phyloP scores from a whole-genome alignment of 2,888 invertebrate species.

The Drosophila kokeensis region DNA sequence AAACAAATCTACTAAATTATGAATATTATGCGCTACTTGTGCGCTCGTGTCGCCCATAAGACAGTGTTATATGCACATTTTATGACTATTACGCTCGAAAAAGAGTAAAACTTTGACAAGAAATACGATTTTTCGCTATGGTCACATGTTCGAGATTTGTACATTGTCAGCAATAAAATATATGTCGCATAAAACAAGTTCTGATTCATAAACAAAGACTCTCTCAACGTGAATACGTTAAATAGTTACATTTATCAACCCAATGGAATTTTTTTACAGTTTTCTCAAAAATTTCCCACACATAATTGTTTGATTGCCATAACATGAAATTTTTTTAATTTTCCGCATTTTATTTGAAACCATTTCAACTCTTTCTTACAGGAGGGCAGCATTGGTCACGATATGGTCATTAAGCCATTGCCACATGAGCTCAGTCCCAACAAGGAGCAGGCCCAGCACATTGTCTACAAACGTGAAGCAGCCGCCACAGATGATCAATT shows the following conservation, averaged over 20 bases:
- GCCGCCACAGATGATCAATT: conserved; percentile 87
- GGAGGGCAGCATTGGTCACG: conserved; percentile 97
- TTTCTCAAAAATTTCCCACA: not conserved
- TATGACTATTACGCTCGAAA: not conserved
- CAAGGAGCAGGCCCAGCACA: conserved; percentile 88
- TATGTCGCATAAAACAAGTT: not conserved
- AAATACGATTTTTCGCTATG: not conserved
- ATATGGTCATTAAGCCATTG: conserved; percentile 94
- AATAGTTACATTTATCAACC: not conserved
- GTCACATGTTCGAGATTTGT: not conserved
- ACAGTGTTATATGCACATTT: not conserved
- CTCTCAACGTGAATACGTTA: not conserved
- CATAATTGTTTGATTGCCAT: conserved; percentile 13
- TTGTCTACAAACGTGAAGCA: conserved; percentile 89
- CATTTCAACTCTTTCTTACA: conserved; percentile 83
- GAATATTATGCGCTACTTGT: conserved; percentile 18
- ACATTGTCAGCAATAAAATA: not conserved
- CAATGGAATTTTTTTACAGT: not conserved
- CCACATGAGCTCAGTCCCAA: conserved; percentile 88
- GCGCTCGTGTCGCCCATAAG: conserved; percentile 6
- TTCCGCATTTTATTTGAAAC: conserved; percentile 1
- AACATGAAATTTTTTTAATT: conserved; percentile 4
- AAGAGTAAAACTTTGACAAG: not conserved
- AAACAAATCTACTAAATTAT: conserved; percentile 51
- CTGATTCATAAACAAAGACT: not conserved